Base-by-base conservation (phyloP, 2,888 invertebrate genomes). In the Tuta absoluta region DNA sequence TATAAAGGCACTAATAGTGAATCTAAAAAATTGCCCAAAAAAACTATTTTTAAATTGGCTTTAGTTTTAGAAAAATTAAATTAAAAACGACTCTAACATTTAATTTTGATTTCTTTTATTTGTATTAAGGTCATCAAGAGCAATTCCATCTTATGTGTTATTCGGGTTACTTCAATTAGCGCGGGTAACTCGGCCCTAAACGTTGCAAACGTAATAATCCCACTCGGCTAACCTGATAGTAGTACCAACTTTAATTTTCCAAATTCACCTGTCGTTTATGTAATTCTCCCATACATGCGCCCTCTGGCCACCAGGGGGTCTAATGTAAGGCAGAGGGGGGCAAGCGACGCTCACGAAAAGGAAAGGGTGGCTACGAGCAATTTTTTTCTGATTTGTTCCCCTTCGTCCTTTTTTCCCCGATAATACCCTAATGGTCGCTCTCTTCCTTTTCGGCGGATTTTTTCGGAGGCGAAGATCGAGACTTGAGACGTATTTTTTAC, bases 391-490 rank as follows among this genome's bases (percentile, higher is more conserved):
- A 85, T 86, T 90, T 89, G 84, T 81, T 85, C 83, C 86, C 87
- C 84, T 78, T 81, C 85, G 77, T 76, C 78, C 79, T 78, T 82
- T 83, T 78, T 86, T 85, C 85, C 87, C 81, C 90, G 91, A 91
- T 91, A 91, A 91, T 91, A 90, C 91, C 86, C 89, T 91, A 91
- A 91, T 91, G 91, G 91, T 87, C 85, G 87, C 85, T 82, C 78
- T 89, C 89, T 91, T 91, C 91, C 90, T 91, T 90, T 91, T 89
- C 85, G 86, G 81, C 80, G 80, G 82, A 81, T 83, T 82, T 83
- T 88, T 86, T 82, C 79, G 76, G 76, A 75, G 75, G 77, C 82
- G 79, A 89, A 89, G 89, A 90, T 87, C 88, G 87, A 85, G 86
- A 86, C 84, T 87, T 88, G 87, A 85, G 86, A 86, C 84, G 85